These are phyloP conservation scores for Smittia aterrima DNA, from an alignment of 2,888 invertebrate species.

Conservation along the genomic window DNA sequence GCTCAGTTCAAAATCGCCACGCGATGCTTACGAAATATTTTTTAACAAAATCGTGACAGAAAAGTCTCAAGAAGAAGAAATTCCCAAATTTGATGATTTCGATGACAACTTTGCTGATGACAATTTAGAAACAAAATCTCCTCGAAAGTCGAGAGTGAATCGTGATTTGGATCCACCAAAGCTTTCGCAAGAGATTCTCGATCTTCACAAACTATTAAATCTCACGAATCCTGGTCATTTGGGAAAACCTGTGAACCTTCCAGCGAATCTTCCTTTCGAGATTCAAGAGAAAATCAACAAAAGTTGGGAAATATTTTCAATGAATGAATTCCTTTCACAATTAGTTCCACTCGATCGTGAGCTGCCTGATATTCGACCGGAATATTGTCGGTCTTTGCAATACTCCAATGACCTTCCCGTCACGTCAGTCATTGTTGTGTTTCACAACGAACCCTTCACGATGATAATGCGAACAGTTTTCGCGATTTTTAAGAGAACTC, in stretches of 20 bases:
- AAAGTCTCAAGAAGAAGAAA: neutral
- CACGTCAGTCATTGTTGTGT: constrained; percentile 36
- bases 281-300: constrained; percentile 32
- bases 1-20: neutral
- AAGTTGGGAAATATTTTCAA: constrained; percentile 29
- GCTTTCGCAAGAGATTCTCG: neutral
- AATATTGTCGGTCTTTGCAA: neutral
- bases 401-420: constrained; percentile 24
- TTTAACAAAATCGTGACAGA: neutral
- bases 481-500: constrained; percentile 33
- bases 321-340: constrained; percentile 33
- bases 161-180: neutral
- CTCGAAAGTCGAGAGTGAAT: neutral
- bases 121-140: too few species aligned
- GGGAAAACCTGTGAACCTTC: constrained; percentile 22
- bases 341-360: constrained; percentile 37
- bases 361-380: constrained; percentile 27
- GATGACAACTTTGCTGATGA: neutral
- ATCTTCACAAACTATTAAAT: neutral
- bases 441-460: constrained; percentile 39
- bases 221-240: constrained; percentile 31
- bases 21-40: too few species aligned
- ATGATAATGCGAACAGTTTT: constrained; percentile 36
- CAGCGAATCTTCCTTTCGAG: neutral
- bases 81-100: neutral